Conservation (phyloP, 2,888 invertebrate species). For the Drosophila lutescens region DNA sequence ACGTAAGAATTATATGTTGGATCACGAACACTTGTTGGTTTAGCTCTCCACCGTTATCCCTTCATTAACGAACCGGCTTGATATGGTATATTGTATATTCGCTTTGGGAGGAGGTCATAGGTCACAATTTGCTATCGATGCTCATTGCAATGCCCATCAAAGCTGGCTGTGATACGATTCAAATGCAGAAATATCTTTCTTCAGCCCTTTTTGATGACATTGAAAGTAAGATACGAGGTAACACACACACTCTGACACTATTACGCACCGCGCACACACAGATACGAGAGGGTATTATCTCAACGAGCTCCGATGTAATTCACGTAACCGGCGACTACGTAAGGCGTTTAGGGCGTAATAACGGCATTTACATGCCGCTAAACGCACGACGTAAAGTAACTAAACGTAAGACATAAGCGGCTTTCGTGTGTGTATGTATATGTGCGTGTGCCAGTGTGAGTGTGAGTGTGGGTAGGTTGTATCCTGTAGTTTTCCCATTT, state of each 20-base stretch:
- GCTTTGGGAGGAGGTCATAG: neutral
- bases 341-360: constrained; percentile 55
- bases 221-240: constrained; percentile 73
- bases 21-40: constrained; percentile 63
- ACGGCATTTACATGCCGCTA: constrained; percentile 40
- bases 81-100: no score
- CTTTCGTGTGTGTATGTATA: constrained; percentile 32
- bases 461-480: constrained; percentile 26
- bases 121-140: constrained; percentile 38
- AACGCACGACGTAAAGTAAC: constrained; percentile 46
- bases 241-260: constrained; percentile 26
- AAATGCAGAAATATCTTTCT: constrained; percentile 80
- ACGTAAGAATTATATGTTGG: constrained; percentile 71
- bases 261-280: constrained; percentile 36
- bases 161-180: constrained; percentile 84
- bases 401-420: constrained; percentile 56
- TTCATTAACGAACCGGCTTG: neutral
- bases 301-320: constrained; percentile 44
- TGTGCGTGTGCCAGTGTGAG: constrained; percentile 3
- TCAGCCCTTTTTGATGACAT: constrained; percentile 84
- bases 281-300: neutral
- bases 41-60: constrained; percentile 2
- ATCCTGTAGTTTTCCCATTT: constrained; percentile 53
- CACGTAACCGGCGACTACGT: constrained; percentile 69
- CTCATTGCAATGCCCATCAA: constrained; percentile 84